phyloP scores from a whole-genome alignment of 2,113 vertebrate species.

The Charina bottae region DNA sequence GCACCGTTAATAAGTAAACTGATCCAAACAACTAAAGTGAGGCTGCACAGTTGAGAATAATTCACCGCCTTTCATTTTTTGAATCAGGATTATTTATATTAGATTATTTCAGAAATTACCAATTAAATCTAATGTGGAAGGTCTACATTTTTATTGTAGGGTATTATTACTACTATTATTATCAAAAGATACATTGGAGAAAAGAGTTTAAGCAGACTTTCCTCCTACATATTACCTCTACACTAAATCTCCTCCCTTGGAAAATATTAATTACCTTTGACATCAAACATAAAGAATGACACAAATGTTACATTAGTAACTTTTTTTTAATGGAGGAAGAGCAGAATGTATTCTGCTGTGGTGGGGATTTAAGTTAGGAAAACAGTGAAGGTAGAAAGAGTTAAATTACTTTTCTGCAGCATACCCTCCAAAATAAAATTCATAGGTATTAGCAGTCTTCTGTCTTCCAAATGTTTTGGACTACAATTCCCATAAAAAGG shows the following conservation, averaged over 20 bases:
- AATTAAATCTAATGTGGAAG: not conserved
- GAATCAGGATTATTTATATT: not conserved
- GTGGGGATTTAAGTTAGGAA: not conserved
- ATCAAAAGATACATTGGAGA: not conserved
- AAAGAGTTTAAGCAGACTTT: not conserved
- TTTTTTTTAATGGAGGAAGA: not conserved
- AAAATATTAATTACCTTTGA: not conserved
- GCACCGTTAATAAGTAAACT: not conserved
- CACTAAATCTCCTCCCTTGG: not conserved
- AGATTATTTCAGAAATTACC: not conserved
- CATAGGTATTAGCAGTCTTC: not conserved
- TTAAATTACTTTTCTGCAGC: not conserved
- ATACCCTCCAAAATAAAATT: not conserved
- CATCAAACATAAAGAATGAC: not conserved
- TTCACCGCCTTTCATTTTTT: not conserved
- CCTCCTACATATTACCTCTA: not conserved
- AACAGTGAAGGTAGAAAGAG: not conserved
- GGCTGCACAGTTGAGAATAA: not conserved
- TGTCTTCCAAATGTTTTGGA: not conserved
- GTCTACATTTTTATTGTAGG: not conserved
- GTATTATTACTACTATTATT: not conserved
- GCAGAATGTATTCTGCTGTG: not conserved
- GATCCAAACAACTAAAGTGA: not conserved
- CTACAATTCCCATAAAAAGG: not conserved
- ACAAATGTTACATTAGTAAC: not conserved